A percentile compares a stretch with the other conserved stretches of the same genome.
Evolutionary conservation across 2,888 invertebrate genomes (phyloP).

Genomic region (Mythimna albipuncta): DNA sequence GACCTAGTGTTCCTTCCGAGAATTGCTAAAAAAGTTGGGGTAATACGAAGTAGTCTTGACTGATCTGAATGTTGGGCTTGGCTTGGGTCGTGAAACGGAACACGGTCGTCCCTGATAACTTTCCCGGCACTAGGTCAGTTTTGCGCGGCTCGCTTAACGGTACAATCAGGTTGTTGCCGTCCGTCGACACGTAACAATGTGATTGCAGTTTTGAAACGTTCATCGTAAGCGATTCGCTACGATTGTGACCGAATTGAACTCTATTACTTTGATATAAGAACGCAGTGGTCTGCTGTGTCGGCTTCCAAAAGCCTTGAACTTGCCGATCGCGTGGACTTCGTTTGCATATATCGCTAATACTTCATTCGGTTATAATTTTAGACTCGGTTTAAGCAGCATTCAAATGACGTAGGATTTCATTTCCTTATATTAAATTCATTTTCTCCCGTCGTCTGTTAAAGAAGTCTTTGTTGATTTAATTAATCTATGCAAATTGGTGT

Average conservation of each 20-base stretch:
- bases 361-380: slow-evolving; percentile 28
- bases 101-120: slow-evolving; percentile 86
- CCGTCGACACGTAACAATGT: slow-evolving; percentile 87
- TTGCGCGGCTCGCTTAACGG: slow-evolving; percentile 88
- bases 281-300: slow-evolving; percentile 40
- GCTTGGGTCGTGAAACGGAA: slow-evolving; percentile 79
- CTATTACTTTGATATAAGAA: slow-evolving; percentile 70
- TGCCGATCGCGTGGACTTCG: slow-evolving; percentile 67
- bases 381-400: slow-evolving; percentile 11
- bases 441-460: neutral
- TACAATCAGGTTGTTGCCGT: slow-evolving; percentile 89
- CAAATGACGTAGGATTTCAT: slow-evolving; percentile 20
- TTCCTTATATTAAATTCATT: neutral
- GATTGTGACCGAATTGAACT: slow-evolving; percentile 71
- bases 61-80: slow-evolving; percentile 70
- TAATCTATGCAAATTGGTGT: slow-evolving; percentile 57
- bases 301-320: slow-evolving; percentile 79
- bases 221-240: slow-evolving; percentile 74
- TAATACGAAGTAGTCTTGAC: slow-evolving; percentile 67
- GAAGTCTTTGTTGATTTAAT: slow-evolving; percentile 50
- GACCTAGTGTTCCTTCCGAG: slow-evolving; percentile 61
- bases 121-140: slow-evolving; percentile 90
- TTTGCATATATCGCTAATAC: slow-evolving; percentile 54
- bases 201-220: slow-evolving; percentile 87
- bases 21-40: slow-evolving; percentile 48